phyloP scores from a whole-genome alignment of 2,113 vertebrate genomes.

The Caretta caretta region DNA sequence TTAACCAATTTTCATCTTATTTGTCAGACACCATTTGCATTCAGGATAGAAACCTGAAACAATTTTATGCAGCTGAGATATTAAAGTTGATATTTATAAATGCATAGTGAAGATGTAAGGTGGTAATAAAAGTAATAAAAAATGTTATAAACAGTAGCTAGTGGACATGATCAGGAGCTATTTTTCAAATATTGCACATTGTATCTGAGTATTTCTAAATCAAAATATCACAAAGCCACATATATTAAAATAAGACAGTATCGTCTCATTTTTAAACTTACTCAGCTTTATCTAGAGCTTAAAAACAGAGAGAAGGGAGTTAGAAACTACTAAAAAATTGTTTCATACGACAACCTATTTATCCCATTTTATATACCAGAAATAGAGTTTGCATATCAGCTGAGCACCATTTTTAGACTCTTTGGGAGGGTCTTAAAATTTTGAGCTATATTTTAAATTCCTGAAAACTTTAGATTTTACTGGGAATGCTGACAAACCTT shows the following conservation, averaged over 20 bases:
- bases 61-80: conserved; percentile 40
- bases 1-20: conserved; percentile 66
- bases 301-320: background rate
- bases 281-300: background rate
- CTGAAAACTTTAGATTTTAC: background rate
- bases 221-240: background rate
- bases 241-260: background rate
- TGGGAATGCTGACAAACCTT: background rate
- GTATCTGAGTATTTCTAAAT: conserved; percentile 30
- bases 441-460: background rate
- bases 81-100: conserved; percentile 60
- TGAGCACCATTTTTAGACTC: background rate
- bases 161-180: background rate
- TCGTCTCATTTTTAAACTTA: background rate
- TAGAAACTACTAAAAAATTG: background rate
- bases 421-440: background rate
- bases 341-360: background rate
- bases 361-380: background rate
- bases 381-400: background rate
- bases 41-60: conserved; percentile 37
- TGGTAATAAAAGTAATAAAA: conserved; percentile 22
- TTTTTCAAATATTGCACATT: conserved; percentile 60
- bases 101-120: conserved; percentile 23
- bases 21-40: conserved; percentile 58
- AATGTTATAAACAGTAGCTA: conserved; percentile 25